These are phyloP conservation scores for Sebastes jordani DNA, from an alignment of 2,797 vertebrate species.

Conservation along the genomic window DNA sequence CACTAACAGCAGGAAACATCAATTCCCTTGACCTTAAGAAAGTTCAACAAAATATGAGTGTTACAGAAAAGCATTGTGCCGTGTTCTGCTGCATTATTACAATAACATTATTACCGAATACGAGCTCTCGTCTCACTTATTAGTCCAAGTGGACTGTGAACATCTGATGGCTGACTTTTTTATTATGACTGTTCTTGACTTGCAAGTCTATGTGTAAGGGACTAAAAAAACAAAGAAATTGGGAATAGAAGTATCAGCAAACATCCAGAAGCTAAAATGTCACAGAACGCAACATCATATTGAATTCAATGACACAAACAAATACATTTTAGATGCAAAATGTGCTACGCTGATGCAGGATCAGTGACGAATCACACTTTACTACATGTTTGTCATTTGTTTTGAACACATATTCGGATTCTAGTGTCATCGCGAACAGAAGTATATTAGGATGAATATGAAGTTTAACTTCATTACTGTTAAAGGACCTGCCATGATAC, in stretches of 20 bases:
- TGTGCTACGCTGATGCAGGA: neutral
- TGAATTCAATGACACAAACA: neutral
- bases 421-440: neutral
- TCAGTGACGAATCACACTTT: neutral
- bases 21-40: neutral
- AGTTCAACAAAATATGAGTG: neutral
- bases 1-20: conserved; percentile 14
- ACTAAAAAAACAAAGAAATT: too few relatives aligned
- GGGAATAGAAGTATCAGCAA: neutral
- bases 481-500: neutral
- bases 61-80: neutral
- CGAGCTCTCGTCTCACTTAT: neutral
- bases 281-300: neutral
- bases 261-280: neutral
- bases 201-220: neutral
- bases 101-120: neutral
- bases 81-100: neutral
- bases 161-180: neutral
- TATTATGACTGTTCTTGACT: too few relatives aligned
- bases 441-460: neutral
- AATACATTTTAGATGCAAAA: neutral
- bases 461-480: neutral
- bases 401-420: neutral
- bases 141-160: neutral
- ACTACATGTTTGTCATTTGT: neutral